Evolutionary conservation across 1,140 invertebrate species (phyloP), one percentile per base, ranked within the genome.

Genomic region (Leptopilina clavipes): DNA sequence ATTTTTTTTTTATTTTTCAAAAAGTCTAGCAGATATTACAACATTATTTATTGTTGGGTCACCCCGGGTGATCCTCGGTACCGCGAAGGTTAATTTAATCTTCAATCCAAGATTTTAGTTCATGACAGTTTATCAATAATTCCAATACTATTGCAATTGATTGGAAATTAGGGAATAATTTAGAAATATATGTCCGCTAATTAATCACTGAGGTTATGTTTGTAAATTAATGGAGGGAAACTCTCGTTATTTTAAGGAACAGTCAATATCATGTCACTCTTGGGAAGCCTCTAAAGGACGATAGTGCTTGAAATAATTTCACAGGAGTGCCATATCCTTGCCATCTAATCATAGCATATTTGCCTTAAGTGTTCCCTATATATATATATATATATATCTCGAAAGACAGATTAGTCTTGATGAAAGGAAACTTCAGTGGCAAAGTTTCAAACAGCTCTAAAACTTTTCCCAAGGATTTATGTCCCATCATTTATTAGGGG

Each of bases 341-440:
- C 59, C 59, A 65, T 31, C 22, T 31, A 31, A 65, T 65, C 59
- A 65, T 31, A 31, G 25, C 59, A 65, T 65, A 65, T 37, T 65
- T 65, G 12, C 22, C 59, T 31, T 31, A 65, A 65, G 59, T 65
- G 59, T 31, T 31, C 19, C 56, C 22, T 17, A 56, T n/a, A n/a
- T n/a, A n/a, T n/a, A n/a, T n/a, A n/a, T n/a, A n/a, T n/a, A n/a
- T n/a, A n/a, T n/a, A n/a, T 52, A 52, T 65, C 22, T 65, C 25
- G 2, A 31, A 31, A 65, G 22, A 65, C 25, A 31, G 56, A 65
- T 65, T 65, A 65, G 25, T 31, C 18, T 22, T 22, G 54, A 59
- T 22, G 19, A 22, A 59, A 59, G 17, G 18, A 59, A 52, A 52
- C 48, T 52, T 17, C 14, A 52, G 48, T 17, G 14, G 48, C 48